These are phyloP conservation scores for Ispidina lecontei DNA, from an alignment of 2,797 vertebrate species.

Conservation along the genomic window DNA sequence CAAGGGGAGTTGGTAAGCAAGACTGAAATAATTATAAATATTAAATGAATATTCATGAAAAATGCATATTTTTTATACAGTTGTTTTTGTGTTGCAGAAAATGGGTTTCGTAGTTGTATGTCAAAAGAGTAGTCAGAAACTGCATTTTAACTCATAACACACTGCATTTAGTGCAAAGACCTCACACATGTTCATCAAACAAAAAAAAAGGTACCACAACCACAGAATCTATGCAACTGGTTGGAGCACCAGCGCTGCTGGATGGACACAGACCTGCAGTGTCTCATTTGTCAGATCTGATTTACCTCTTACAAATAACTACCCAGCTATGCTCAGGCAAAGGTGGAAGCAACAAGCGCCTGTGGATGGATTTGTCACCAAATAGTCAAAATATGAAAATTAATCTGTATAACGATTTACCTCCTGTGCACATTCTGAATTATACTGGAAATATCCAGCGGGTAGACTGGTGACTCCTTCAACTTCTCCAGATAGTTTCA, in stretches of 20 bases:
- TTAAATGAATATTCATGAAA: conserved; percentile 46
- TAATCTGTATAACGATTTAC: not conserved
- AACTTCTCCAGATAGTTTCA: not conserved
- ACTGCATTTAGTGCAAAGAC: not conserved
- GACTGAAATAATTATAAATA: conserved; percentile 40
- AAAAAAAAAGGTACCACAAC: not conserved
- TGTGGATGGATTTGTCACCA: not conserved
- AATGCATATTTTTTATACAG: conserved; percentile 1
- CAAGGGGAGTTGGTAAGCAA: not conserved
- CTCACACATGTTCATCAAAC: not conserved
- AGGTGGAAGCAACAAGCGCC: not conserved
- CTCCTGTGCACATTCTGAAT: not conserved
- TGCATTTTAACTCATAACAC: not conserved
- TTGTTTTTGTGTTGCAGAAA: not conserved
- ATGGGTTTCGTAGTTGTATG: not conserved
- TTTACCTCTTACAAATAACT: not conserved
- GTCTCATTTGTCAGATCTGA: not conserved
- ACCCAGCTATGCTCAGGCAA: not conserved
- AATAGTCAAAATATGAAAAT: not conserved
- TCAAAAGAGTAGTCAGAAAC: conserved; percentile 22
- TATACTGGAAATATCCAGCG: not conserved
- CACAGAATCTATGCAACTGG: not conserved
- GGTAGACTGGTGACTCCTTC: not conserved
- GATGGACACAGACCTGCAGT: not conserved
- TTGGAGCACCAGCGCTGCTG: not conserved